phyloP scores from a whole-genome alignment of 2,113 vertebrate species.

The Charadrius vociferus region DNA sequence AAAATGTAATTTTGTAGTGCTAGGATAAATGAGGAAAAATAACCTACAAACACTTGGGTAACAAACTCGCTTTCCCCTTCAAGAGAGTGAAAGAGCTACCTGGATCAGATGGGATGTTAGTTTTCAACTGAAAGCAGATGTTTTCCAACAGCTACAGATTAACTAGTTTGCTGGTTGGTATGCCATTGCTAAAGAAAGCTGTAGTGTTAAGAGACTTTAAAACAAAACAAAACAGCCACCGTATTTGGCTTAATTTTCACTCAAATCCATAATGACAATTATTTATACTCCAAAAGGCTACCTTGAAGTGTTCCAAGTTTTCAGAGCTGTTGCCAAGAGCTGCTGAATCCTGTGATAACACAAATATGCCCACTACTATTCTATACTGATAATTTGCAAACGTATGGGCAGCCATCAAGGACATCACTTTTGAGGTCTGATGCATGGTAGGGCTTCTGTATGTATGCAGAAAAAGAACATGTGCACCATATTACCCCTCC shows the following conservation, averaged over 20 bases:
- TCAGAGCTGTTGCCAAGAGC: not conserved
- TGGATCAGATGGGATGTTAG: not conserved
- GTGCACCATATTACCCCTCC: not conserved
- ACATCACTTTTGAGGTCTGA: not conserved
- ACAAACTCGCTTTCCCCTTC: not conserved
- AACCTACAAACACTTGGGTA: not conserved
- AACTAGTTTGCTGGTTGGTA: not conserved
- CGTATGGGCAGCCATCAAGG: not conserved
- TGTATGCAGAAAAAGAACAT: not conserved
- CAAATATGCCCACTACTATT: not conserved
- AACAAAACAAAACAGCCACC: not conserved
- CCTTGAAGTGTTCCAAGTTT: not conserved
- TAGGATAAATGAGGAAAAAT: not conserved
- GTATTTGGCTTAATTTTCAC: not conserved
- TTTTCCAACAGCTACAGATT: not conserved
- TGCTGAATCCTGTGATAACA: not conserved
- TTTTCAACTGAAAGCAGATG: not conserved
- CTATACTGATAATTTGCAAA: not conserved
- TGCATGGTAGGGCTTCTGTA: fast-evolving
- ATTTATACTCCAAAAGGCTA: not conserved
- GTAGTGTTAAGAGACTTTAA: not conserved
- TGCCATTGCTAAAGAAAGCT: not conserved
- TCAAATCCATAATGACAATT: not conserved
- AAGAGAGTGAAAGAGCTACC: not conserved
- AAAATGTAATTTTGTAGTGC: not conserved